A percentile compares a stretch with the other conserved stretches of the same genome.
Conservation (phyloP, 2,113 vertebrate species). For the Prinia subflava region DNA sequence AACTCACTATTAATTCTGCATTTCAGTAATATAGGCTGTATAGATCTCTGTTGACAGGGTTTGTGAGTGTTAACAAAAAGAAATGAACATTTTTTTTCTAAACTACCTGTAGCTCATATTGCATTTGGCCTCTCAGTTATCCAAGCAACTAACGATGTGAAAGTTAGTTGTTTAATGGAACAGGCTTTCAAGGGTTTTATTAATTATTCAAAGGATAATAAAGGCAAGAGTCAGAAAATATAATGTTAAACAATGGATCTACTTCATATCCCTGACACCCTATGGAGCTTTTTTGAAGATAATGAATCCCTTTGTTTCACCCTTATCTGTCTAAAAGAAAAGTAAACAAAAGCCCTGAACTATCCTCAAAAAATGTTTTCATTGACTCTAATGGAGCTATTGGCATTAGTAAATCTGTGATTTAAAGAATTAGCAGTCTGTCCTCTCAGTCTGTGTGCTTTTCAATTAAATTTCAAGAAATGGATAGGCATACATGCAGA, state of each 20-base stretch:
- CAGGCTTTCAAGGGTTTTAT: not conserved
- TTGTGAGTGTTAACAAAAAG: not conserved
- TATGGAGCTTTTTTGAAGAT: not conserved
- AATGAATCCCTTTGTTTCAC: not conserved
- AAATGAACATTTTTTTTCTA: not conserved
- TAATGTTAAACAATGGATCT: not conserved
- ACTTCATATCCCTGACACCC: not conserved
- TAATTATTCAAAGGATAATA: slow-evolving; percentile 24
- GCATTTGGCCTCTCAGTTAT: not conserved
- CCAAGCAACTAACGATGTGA: not conserved
- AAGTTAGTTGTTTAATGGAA: slow-evolving; percentile 3
- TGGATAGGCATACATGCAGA: not conserved
- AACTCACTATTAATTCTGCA: not conserved
- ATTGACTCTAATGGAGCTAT: not conserved
- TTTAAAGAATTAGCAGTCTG: not conserved
- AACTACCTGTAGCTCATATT: not conserved
- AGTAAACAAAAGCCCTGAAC: not conserved
- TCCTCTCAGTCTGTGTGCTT: not conserved
- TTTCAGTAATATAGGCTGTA: not conserved
- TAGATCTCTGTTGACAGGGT: not conserved
- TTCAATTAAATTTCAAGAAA: not conserved
- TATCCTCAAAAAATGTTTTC: not conserved
- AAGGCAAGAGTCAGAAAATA: slow-evolving; percentile 4
- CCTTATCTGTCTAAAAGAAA: not conserved
- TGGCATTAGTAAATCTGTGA: not conserved